Evolutionary conservation across 92 coral and sea anemone genomes (phyloP), one percentile per base, ranked within the genome.

Genomic region (Phenganax marumi): DNA sequence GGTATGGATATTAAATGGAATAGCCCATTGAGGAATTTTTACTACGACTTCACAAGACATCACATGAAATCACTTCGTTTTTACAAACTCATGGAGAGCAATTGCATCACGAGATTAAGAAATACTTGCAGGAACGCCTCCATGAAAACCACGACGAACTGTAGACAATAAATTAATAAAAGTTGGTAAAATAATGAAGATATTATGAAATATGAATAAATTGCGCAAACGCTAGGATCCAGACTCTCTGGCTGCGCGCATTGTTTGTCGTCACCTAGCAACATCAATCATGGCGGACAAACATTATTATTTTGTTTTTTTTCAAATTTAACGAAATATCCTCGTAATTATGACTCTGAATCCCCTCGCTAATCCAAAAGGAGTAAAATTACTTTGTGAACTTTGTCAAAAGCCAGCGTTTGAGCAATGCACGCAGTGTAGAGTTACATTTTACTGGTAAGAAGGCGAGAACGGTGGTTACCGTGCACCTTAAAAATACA

Each of bases 401-500:
- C 83, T 95, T 61, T 95, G 98, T 19, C 97, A 92, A 85, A 95
- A 95, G 79, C 98, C 98, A 33, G 98, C 98, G 19, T 95, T 95
- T 85, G 96, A 87, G 24, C 98, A 92, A 77, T 92, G 98, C 77
- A 92, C 90, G 11, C 91, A 91, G 43, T 95, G 98, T 48, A 80
- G 98, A 85, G 98, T 95, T 50, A 95, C 98, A 4, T 92, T 92
- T 80, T 95, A 95, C 73, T 95, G 98, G 98, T 95, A 77, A 89
- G 95, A 76, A 68, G 43, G 43, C 43, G 43, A 33, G 43, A 14
- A 64, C 24, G 12, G n/a, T n/a, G n/a, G n/a, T n/a, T n/a, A n/a
- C n/a, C n/a, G n/a, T n/a, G n/a, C n/a, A n/a, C n/a, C n/a, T n/a
- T n/a, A n/a, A n/a, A n/a, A n/a, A n/a, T n/a, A n/a, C n/a, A n/a